A percentile compares a stretch with the other conserved stretches of the same genome.
These are phyloP conservation scores for Formica aserva DNA, from an alignment of 2,888 invertebrate genomes.

Conservation along the genomic window DNA sequence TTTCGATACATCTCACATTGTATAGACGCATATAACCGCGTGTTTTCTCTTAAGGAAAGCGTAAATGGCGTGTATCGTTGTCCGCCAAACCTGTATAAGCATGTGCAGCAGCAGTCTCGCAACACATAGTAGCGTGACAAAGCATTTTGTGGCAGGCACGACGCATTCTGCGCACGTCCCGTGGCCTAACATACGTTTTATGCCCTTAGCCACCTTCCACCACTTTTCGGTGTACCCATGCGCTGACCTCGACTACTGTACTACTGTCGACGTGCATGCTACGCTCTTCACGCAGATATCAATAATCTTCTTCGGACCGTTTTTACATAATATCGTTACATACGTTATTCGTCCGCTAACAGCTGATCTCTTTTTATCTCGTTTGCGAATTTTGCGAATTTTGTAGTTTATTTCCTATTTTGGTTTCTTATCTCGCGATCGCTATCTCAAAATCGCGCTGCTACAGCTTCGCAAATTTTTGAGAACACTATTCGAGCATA, in stretches of 20 bases:
- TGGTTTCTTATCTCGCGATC: neutral
- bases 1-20: neutral
- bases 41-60: neutral
- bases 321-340: neutral
- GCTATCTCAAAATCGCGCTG: constrained; percentile 2
- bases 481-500: constrained; percentile 21
- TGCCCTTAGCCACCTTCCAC: constrained; percentile 55
- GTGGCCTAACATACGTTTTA: constrained; percentile 55
- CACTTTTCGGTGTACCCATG: constrained; percentile 62
- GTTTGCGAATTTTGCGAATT: neutral
- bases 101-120: constrained; percentile 47
- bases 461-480: constrained; percentile 19
- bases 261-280: constrained; percentile 53
- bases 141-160: constrained; percentile 74
- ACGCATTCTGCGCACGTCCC: constrained; percentile 77
- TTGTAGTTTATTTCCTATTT: constrained; percentile 12
- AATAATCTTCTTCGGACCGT: constrained; percentile 33
- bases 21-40: neutral
- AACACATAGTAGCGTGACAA: constrained; percentile 73
- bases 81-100: constrained; percentile 44
- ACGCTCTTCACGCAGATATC: constrained; percentile 32
- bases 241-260: constrained; percentile 70
- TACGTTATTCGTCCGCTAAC: neutral
- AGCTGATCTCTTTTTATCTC: constrained; percentile 23
- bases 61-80: neutral